phyloP scores from a whole-genome alignment of 2,113 vertebrate species.

The Arvicanthis niloticus region DNA sequence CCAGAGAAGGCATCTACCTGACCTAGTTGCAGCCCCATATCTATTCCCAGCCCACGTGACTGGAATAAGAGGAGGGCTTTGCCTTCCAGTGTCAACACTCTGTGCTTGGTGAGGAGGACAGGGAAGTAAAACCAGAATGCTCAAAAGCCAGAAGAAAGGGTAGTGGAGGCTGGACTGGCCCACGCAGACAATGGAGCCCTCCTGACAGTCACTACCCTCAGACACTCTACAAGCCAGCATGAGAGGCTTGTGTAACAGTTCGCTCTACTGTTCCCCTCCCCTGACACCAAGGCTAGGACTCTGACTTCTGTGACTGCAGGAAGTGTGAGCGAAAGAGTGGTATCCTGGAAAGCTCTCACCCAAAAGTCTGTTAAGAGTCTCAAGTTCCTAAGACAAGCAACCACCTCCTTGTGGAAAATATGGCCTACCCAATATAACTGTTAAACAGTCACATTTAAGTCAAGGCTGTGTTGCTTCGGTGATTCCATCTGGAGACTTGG shows the following conservation, averaged over 20 bases:
- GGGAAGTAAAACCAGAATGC: neutral
- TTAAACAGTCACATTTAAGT: conserved; percentile 85
- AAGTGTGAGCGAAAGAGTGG: conserved; percentile 79
- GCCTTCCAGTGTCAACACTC: neutral
- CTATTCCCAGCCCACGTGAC: neutral
- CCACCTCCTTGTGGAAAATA: conserved; percentile 84
- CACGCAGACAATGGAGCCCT: neutral
- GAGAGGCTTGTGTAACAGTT: conserved; percentile 2
- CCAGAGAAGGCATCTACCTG: neutral
- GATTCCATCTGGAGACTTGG: conserved; percentile 85
- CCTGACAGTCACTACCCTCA: neutral
- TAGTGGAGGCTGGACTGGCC: neutral
- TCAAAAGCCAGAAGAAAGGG: neutral
- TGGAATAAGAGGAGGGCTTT: neutral
- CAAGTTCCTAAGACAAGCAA: conserved; percentile 85
- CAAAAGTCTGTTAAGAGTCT: conserved; percentile 85
- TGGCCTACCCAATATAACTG: conserved; percentile 86
- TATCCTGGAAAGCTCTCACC: conserved; percentile 84
- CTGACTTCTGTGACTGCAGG: conserved; percentile 79
- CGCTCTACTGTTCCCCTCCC: neutral
- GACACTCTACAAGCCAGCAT: neutral
- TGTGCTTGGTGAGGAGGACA: neutral
- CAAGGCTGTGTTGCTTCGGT: conserved; percentile 84
- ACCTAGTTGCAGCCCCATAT: neutral
- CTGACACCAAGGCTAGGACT: conserved; percentile 68